A percentile compares a stretch with the other conserved stretches of the same genome.
Conservation (phyloP, 2,888 invertebrate genomes). For the Tenthredo livida region DNA sequence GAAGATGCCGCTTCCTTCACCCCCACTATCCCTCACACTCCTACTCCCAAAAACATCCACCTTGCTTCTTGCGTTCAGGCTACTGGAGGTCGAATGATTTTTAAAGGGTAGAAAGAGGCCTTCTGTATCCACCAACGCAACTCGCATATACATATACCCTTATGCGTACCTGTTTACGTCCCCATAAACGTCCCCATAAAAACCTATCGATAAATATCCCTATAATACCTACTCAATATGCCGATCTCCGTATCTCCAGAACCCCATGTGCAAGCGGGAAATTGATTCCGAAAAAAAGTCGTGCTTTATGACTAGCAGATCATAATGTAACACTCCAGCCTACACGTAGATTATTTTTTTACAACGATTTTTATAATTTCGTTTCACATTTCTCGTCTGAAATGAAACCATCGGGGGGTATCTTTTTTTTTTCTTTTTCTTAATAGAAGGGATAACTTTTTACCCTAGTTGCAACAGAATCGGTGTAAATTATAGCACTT, state of each 20-base stretch:
- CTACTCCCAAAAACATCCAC: background rate
- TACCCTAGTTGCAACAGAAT: background rate
- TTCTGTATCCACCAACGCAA: background rate
- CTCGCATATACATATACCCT: background rate
- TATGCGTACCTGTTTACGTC: constrained; percentile 33
- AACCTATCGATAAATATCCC: constrained; percentile 48
- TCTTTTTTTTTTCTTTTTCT: background rate
- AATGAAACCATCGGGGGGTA: too few species aligned
- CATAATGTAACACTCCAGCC: background rate
- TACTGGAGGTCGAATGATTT: constrained; percentile 38
- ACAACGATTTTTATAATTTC: background rate
- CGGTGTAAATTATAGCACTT: background rate
- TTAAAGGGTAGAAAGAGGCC: constrained; percentile 36
- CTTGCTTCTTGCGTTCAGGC: background rate
- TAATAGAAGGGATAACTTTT: background rate
- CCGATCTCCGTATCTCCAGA: background rate
- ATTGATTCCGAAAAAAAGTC: constrained; percentile 8
- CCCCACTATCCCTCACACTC: background rate
- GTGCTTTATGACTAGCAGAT: background rate
- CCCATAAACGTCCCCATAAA: constrained; percentile 28
- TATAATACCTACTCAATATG: constrained; percentile 32
- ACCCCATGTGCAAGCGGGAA: background rate
- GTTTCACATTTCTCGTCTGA: background rate
- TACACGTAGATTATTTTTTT: background rate
- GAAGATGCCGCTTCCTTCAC: constrained; percentile 37